phyloP scores from a whole-genome alignment of 2,113 vertebrate genomes.

The Athene noctua region DNA sequence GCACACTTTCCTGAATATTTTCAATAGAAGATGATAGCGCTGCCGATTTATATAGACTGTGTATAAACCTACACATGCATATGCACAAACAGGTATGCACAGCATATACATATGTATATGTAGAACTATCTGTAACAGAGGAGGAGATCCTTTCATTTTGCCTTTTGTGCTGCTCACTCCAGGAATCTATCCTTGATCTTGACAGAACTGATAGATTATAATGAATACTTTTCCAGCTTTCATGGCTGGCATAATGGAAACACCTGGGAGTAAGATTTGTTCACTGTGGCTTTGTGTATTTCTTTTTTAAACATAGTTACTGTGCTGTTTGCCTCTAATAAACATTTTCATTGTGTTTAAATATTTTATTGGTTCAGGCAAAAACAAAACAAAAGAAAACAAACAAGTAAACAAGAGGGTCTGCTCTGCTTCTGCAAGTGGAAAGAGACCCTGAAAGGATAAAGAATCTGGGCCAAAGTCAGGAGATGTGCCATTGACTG shows the following conservation, averaged over 20 bases:
- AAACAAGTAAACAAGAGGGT: conserved; percentile 13
- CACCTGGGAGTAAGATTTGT: conserved; percentile 57
- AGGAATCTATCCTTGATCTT: conserved; percentile 62
- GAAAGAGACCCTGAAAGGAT: not conserved
- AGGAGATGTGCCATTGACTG: not conserved
- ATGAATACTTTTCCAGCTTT: conserved; percentile 55
- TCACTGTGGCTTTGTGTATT: not conserved
- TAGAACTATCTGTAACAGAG: conserved; percentile 21
- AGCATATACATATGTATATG: conserved; percentile 55
- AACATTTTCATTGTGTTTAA: conserved; percentile 44
- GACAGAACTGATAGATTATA: conserved; percentile 62
- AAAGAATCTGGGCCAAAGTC: not conserved
- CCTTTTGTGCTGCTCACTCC: conserved; percentile 51
- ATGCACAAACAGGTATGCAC: conserved; percentile 29
- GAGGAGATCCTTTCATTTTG: conserved; percentile 50
- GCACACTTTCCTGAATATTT: conserved; percentile 30
- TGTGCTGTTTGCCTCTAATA: conserved; percentile 29
- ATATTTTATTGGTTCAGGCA: conserved; percentile 40
- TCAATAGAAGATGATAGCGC: conserved; percentile 19
- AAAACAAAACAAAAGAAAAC: conserved; percentile 1
- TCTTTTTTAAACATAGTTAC: not conserved
- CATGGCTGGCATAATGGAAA: conserved; percentile 51
- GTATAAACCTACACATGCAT: conserved; percentile 32
- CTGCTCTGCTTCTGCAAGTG: not conserved
- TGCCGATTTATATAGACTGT: conserved; percentile 11